phyloP scores from a whole-genome alignment of 2,113 vertebrate species.

The Grammomys dolichurus region DNA sequence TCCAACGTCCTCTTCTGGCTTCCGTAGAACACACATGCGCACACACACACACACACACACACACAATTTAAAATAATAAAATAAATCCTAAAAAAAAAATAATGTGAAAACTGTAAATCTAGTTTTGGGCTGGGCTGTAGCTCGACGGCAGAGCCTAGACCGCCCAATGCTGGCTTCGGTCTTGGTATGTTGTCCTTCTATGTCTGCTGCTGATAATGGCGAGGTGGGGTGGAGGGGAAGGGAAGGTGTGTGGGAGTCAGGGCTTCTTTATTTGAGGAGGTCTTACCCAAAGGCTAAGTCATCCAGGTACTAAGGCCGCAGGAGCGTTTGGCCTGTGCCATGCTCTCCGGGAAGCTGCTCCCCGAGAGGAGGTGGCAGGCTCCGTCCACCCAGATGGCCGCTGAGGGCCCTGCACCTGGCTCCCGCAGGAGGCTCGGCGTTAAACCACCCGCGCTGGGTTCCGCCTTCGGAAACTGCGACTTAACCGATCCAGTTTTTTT shows the following conservation, averaged over 20 bases:
- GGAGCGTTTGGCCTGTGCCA: neutral
- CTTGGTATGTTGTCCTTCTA: no score
- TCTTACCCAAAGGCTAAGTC: neutral
- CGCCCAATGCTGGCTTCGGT: neutral
- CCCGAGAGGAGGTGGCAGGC: neutral
- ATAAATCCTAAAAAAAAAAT: neutral
- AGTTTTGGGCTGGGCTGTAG: neutral
- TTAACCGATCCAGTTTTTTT: neutral
- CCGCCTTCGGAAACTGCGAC: neutral
- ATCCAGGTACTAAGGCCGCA: neutral
- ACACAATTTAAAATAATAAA: neutral
- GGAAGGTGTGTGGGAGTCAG: neutral
- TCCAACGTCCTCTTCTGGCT: neutral
- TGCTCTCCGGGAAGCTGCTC: neutral
- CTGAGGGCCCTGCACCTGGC: neutral
- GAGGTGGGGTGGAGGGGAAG: neutral
- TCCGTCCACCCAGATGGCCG: neutral
- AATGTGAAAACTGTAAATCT: neutral
- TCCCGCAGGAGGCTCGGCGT: no score
- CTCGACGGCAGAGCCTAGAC: neutral
- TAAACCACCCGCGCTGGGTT: neutral
- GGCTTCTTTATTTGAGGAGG: neutral
- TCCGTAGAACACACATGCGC: neutral
- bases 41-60: neutral
- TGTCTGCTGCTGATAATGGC: neutral